Base-by-base conservation (phyloP, 2,888 invertebrate genomes). In the Dolichomitus sp. region DNA sequence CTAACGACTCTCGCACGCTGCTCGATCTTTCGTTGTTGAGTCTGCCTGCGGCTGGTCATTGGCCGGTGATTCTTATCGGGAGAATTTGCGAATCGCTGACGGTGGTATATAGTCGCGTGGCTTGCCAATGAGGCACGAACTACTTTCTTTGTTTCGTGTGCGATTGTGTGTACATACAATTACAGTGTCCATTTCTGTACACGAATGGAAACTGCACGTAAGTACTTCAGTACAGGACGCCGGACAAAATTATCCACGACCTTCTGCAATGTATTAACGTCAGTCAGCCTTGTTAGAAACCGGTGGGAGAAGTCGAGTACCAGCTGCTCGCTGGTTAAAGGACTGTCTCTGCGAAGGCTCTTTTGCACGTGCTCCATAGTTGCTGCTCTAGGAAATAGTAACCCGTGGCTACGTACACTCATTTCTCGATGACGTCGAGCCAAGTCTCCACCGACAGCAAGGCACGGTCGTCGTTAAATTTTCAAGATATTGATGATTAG, bases 241-340 rank as follows among this genome's bases (percentile, higher is more conserved):
- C 30, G 63, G 9, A n/a, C 19, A 65, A 57, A 61, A 65, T 65
- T 70, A 70, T 12, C 42, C 52, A 19, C 80, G 80, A 61, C 74
- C 80, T 79, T 79, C 72, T 59, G 40, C 40, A 59, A 73, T 27
- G 57, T 45, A 68, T 33, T 57, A 72, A 57, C 73, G 66, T 65
- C 63, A 33, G 23, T 66, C 72, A 48, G 63, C 63, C 77, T 77
- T 61, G 63, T 50, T 61, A 17, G 40, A 19, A 59, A 45, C 7
- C 30, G 50, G 42, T 6, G 33, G 40, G 19, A 40, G 33, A 50
- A 37, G 42, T 19, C 54, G 19, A 63, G n/a, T 45, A 61, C 37
- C 80, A 80, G 80, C 80, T 80, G 80, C 65, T 66, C 23, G 37
- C 52, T 54, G 30, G n/a, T 57, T 23, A 57, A 42, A 48, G 33